Percentiles rank a stretch among this genome's conserved stretches.
Conservation (phyloP, 64 coral and sea anemone genomes). For the Montipora capricornis region DNA sequence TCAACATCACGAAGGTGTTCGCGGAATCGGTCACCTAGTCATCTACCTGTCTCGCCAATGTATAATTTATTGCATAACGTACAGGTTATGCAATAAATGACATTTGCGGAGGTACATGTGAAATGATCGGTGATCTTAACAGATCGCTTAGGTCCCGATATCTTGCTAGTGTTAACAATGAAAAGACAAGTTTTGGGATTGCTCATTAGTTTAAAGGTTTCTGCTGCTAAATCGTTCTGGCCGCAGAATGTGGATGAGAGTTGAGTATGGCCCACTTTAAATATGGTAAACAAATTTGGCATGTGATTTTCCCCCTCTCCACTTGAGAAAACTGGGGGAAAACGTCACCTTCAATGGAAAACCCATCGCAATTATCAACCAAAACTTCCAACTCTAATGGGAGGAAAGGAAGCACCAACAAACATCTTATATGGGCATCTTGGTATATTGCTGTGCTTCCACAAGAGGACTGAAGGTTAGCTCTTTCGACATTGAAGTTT, state of each 20-base stretch:
- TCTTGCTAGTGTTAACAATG: too few species aligned
- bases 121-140: too few species aligned
- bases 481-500: neutral
- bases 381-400: slow-evolving; percentile 9
- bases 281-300: neutral
- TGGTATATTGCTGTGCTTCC: neutral
- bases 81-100: too few species aligned
- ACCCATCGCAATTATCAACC: neutral
- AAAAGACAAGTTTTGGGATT: too few species aligned
- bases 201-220: neutral
- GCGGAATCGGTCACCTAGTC: too few species aligned
- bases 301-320: neutral
- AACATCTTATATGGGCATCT: slow-evolving; percentile 15
- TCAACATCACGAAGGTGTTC: too few species aligned
- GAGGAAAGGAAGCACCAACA: slow-evolving; percentile 30
- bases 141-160: too few species aligned
- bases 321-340: slow-evolving; percentile 13
- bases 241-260: neutral
- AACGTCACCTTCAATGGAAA: neutral
- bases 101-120: too few species aligned
- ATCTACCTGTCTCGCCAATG: too few species aligned
- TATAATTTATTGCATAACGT: too few species aligned
- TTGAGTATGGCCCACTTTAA: neutral
- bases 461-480: slow-evolving; percentile 1
- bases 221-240: neutral